phyloP scores from a whole-genome alignment of 1,140 invertebrate species.

The Sycophaga agraensis region DNA sequence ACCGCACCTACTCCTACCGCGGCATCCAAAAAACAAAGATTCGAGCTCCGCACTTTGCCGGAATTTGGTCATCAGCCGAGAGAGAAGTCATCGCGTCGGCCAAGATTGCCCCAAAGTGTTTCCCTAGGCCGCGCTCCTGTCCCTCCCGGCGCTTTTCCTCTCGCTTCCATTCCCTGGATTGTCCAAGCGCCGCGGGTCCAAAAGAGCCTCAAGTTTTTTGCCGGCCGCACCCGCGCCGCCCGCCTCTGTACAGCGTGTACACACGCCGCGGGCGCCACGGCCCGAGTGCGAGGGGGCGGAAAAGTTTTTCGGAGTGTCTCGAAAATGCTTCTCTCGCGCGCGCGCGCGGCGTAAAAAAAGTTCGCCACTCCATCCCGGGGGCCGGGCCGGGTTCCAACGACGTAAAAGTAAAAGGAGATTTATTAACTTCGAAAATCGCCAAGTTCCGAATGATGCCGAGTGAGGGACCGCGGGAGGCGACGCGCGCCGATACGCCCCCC shows the following conservation, averaged over 20 bases:
- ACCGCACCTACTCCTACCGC: no score
- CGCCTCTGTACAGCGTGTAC: background rate
- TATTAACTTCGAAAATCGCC: slow-evolving; percentile 23
- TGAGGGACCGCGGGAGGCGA: background rate
- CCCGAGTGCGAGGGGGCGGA: background rate
- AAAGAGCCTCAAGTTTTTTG: background rate
- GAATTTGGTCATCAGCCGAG: no score
- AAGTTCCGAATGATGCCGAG: slow-evolving; percentile 8
- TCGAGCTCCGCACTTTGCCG: no score
- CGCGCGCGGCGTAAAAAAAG: slow-evolving; percentile 12
- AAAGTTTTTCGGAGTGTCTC: slow-evolving; percentile 19
- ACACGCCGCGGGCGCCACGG: background rate
- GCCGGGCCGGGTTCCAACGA: no score
- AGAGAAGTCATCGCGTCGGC: background rate
- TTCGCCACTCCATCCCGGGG: slow-evolving; percentile 3
- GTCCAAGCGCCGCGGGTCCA: background rate
- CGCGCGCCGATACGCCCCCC: no score
- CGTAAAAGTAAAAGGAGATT: slow-evolving; percentile 15
- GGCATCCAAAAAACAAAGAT: no score
- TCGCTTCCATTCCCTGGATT: background rate
- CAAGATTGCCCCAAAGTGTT: no score
- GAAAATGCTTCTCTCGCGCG: slow-evolving; percentile 15
- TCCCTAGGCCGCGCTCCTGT: no score
- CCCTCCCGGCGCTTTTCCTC: no score
- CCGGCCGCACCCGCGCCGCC: no score